A percentile compares a stretch with the other conserved stretches of the same genome.
phyloP scores from a whole-genome alignment of 2,797 vertebrate genomes.

The Spatula clypeata region DNA sequence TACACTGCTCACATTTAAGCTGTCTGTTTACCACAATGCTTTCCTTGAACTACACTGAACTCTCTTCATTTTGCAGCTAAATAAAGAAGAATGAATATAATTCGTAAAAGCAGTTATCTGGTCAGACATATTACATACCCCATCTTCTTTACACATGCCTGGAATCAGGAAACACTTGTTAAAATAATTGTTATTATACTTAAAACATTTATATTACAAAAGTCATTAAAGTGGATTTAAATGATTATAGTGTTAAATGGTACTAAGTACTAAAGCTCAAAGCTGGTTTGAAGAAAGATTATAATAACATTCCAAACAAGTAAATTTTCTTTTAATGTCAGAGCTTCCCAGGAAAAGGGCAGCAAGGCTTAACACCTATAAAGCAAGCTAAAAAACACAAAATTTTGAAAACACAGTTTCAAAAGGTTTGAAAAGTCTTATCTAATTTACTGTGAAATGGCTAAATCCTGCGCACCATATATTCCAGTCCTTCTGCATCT shows the following conservation, averaged over 20 bases:
- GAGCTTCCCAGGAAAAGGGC: background rate
- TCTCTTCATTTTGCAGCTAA: constrained; percentile 82
- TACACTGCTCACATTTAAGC: constrained; percentile 87
- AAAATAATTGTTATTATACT: constrained; percentile 76
- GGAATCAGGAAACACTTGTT: constrained; percentile 82
- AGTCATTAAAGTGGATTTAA: constrained; percentile 78
- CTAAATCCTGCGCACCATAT: background rate
- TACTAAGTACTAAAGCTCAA: constrained; percentile 22
- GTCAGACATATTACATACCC: constrained; percentile 75
- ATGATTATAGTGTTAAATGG: constrained; percentile 46
- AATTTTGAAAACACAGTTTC: background rate
- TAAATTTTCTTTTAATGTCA: background rate
- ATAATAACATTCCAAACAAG: background rate
- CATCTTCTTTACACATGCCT: constrained; percentile 75
- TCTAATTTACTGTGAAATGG: background rate
- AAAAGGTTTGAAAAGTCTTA: background rate
- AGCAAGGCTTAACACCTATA: background rate
- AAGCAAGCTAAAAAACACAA: background rate
- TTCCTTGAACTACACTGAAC: constrained; percentile 87
- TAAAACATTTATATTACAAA: constrained; percentile 80
- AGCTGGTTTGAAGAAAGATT: constrained; percentile 37
- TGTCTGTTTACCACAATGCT: constrained; percentile 85
- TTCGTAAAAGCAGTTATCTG: constrained; percentile 82
- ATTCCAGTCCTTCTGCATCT: background rate
- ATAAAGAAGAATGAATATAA: constrained; percentile 85